Percentiles rank a stretch among this genome's conserved stretches.
Conservation (phyloP, 2,797 vertebrate genomes). For the Enteromius mattozi region DNA sequence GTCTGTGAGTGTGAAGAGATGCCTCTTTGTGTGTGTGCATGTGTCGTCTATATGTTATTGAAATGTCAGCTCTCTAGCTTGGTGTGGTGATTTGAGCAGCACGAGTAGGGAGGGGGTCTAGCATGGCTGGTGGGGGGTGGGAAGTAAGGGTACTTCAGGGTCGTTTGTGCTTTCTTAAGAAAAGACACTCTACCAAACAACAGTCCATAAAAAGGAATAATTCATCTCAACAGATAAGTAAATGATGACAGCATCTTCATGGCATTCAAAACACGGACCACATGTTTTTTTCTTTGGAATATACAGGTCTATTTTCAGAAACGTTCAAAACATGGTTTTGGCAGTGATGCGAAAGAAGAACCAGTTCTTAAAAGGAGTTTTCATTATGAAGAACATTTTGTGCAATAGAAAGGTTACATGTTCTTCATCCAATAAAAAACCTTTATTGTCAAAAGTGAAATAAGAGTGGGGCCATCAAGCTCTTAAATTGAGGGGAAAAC, state of each 20-base stretch:
- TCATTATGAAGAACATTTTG: neutral
- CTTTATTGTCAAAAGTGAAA: neutral
- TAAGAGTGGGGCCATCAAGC: neutral
- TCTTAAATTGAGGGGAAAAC: neutral
- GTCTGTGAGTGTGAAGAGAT: slow-evolving; percentile 1
- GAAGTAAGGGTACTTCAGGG: slow-evolving; percentile 1
- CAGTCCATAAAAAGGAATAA: neutral
- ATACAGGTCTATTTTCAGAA: neutral
- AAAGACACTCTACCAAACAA: slow-evolving; percentile 12
- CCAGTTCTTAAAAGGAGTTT: neutral
- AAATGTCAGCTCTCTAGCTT: slow-evolving; percentile 10
- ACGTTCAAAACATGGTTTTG: neutral
- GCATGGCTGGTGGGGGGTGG: slow-evolving; percentile 22
- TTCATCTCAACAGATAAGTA: neutral
- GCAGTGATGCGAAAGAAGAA: neutral
- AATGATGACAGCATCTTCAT: neutral
- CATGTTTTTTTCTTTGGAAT: neutral
- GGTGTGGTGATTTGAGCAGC: slow-evolving; percentile 24
- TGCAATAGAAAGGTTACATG: neutral
- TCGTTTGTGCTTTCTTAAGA: slow-evolving; percentile 10
- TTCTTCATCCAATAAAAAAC: neutral
- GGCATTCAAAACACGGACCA: neutral
- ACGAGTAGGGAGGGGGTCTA: neutral
- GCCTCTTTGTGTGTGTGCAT: slow-evolving; percentile 24
- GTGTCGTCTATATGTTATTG: slow-evolving; percentile 46